Percentiles rank a stretch among this genome's conserved stretches.
Conservation (phyloP, 1,140 invertebrate genomes). For the Rhopalosiphum maidis region DNA sequence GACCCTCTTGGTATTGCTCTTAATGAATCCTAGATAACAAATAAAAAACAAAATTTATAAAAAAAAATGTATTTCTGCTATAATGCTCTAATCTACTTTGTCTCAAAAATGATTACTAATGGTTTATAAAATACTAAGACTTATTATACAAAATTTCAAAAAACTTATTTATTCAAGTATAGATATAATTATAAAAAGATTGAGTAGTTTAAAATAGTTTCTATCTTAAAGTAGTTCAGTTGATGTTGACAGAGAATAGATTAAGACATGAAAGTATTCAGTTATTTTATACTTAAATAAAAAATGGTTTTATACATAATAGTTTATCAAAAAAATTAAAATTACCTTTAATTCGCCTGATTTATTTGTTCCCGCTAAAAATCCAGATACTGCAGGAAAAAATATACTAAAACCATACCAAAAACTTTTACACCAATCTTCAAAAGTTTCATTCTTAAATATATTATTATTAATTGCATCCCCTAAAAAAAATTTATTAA, state of each 20-base stretch:
- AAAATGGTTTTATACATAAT: neutral
- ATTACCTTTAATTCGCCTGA: conserved; percentile 92
- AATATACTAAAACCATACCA: conserved; percentile 95
- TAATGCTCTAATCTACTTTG: neutral
- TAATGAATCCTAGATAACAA: conserved; percentile 76
- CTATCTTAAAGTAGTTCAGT: neutral
- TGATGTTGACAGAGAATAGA: neutral
- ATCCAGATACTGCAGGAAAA: conserved; percentile 95
- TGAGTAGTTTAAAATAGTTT: neutral
- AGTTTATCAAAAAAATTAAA: too few species aligned
- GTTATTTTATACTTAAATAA: neutral
- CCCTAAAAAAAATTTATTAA: conserved; percentile 64
- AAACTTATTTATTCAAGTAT: neutral
- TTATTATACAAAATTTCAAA: too few species aligned
- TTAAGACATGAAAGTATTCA: neutral
- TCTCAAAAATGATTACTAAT: neutral
- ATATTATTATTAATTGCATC: conserved; percentile 79
- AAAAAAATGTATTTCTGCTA: neutral
- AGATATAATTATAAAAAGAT: neutral
- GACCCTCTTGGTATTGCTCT: conserved; percentile 91
- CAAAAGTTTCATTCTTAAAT: conserved; percentile 72
- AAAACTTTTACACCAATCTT: conserved; percentile 77
- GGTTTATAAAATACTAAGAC: neutral
- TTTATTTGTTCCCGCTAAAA: conserved; percentile 95
- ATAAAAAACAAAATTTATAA: conserved; percentile 22